Evolutionary conservation across 2,113 vertebrate genomes (phyloP).

Genomic region (Atlantisia rogersi): DNA sequence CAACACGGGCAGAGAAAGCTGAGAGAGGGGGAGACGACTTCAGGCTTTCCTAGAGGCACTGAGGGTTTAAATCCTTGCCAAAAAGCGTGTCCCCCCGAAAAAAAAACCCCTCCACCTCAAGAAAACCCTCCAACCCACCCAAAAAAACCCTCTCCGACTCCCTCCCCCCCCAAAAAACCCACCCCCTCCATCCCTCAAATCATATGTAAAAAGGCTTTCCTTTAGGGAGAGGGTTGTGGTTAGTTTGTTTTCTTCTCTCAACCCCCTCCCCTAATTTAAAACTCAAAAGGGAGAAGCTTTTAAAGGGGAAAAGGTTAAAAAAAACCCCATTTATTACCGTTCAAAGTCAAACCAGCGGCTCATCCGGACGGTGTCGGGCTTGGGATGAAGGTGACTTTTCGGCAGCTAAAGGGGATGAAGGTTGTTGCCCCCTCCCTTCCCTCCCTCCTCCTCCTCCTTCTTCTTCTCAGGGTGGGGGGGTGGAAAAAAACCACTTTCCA

Average conservation of each 20-base stretch:
- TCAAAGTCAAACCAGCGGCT: neutral
- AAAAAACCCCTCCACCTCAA: neutral
- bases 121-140: too few species aligned
- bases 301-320: neutral
- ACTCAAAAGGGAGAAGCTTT: neutral
- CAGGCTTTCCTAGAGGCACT: fast-evolving
- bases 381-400: neutral
- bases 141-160: too few species aligned
- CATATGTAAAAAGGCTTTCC: neutral
- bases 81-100: neutral
- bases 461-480: too few species aligned
- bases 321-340: neutral
- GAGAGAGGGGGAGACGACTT: fast-evolving
- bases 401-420: neutral
- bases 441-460: too few species aligned
- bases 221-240: neutral
- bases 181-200: neutral
- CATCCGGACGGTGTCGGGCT: neutral
- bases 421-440: neutral
- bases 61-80: neutral
- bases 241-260: neutral
- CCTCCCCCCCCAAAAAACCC: too few species aligned
- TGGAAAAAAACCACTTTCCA: neutral
- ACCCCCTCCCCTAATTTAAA: neutral
- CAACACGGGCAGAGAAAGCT: fast-evolving